Percentiles rank a stretch among this genome's conserved stretches.
Conservation (phyloP, 53 echinoderm and acorn worm species). For the Actinopyga echinites region DNA sequence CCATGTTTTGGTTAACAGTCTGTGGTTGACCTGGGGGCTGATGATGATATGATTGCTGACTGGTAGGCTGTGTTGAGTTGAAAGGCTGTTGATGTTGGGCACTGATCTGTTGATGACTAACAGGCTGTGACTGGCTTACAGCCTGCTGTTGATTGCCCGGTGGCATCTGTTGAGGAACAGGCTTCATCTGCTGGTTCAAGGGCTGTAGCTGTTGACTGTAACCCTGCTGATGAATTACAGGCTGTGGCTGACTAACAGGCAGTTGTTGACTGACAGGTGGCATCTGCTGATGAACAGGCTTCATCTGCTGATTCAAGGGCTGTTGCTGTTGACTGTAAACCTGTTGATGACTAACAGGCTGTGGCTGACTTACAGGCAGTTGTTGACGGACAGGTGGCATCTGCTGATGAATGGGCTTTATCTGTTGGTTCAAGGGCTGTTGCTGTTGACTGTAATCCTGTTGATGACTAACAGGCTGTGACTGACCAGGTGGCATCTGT, state of each 20-base stretch:
- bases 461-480: background rate
- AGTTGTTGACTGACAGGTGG: background rate
- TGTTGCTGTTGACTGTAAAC: slow-evolving; percentile 1
- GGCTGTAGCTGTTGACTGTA: slow-evolving; percentile 6
- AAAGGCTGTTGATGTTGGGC: slow-evolving; percentile 52
- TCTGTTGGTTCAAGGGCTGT: background rate
- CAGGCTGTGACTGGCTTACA: slow-evolving; percentile 9
- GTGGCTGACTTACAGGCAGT: slow-evolving; percentile 9
- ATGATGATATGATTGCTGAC: background rate
- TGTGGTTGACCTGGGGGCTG: too few relatives aligned
- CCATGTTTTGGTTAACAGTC: too few relatives aligned
- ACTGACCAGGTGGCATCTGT: background rate
- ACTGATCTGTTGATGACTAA: slow-evolving; percentile 26
- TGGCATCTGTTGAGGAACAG: background rate
- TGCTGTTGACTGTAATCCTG: slow-evolving; percentile 1
- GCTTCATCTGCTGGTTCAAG: background rate
- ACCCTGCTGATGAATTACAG: background rate
- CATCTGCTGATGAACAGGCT: background rate
- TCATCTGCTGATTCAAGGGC: background rate
- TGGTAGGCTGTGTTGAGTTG: background rate
- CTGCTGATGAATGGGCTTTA: background rate
- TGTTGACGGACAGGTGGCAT: background rate
- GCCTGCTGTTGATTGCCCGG: background rate
- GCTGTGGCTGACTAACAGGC: slow-evolving; percentile 15
- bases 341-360: background rate